Conservation (phyloP, 2,113 vertebrate genomes). For the Petrocephalus microphthalmus region DNA sequence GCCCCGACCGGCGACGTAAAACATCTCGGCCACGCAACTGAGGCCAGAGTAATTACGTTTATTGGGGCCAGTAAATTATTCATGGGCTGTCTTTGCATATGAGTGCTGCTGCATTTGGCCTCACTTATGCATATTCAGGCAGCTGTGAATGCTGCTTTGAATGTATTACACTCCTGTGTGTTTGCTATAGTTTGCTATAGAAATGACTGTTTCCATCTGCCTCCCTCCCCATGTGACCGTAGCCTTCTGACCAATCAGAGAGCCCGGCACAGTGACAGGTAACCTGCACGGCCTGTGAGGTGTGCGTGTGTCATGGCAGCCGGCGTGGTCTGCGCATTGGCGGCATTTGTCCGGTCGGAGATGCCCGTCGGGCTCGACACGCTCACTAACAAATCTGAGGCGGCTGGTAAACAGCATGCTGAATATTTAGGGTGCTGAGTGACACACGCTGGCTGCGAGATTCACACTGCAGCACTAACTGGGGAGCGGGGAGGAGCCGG, state of each 20-base stretch:
- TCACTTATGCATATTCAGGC: not conserved
- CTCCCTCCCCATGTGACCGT: constrained; percentile 22
- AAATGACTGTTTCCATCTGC: not conserved
- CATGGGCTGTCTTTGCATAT: not conserved
- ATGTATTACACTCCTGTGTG: not conserved
- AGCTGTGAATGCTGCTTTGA: not conserved
- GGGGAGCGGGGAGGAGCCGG: not conserved
- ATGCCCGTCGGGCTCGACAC: not conserved
- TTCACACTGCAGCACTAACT: constrained; percentile 9
- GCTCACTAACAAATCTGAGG: not conserved
- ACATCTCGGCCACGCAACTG: not conserved
- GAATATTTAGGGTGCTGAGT: not conserved
- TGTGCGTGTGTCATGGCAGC: not conserved
- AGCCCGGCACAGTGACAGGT: constrained; percentile 42
- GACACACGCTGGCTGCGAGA: not conserved
- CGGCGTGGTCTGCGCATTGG: not conserved
- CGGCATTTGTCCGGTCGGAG: not conserved
- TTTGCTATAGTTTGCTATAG: not conserved
- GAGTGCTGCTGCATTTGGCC: not conserved
- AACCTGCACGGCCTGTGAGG: constrained; percentile 35
- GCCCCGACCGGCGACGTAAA: not conserved
- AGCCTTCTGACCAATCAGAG: constrained; percentile 46
- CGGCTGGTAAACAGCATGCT: not conserved
- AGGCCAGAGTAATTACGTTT: not conserved
- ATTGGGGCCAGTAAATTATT: not conserved